phyloP scores from a whole-genome alignment of 2,113 vertebrate species.

The Todiramphus chloris region DNA sequence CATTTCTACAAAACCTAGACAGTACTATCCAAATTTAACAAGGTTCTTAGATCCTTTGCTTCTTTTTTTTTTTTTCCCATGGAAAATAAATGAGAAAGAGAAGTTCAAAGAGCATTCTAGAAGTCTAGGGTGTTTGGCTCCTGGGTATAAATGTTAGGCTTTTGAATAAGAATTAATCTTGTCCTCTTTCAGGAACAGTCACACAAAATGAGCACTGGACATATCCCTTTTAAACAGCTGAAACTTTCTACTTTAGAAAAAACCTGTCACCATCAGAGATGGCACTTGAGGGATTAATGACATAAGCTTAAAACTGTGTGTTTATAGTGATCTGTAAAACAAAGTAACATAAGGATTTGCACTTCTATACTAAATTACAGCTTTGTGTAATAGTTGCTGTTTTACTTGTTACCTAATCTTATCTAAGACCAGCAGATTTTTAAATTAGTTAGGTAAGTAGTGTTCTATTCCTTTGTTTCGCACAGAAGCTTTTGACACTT shows the following conservation, averaged over 20 bases:
- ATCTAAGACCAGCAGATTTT: slow-evolving; percentile 61
- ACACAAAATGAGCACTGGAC: neutral
- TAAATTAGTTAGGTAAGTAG: slow-evolving; percentile 33
- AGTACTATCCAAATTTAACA: neutral
- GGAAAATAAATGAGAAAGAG: neutral
- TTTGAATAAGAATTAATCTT: neutral
- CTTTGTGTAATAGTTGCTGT: slow-evolving; percentile 40
- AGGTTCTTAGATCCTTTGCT: neutral
- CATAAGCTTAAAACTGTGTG: neutral
- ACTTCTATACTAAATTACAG: slow-evolving; percentile 20
- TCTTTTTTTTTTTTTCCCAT: neutral
- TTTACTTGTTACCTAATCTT: slow-evolving; percentile 63
- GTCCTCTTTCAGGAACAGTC: neutral
- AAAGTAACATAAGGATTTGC: slow-evolving; percentile 25
- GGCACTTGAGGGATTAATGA: neutral
- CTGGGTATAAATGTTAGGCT: neutral
- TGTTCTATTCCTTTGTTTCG: neutral
- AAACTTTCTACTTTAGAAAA: neutral
- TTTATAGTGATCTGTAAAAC: slow-evolving; percentile 54
- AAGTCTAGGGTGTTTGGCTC: neutral
- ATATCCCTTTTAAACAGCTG: neutral
- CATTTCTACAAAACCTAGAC: neutral
- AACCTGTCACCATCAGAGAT: neutral
- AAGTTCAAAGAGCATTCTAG: neutral
- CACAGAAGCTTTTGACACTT: slow-evolving; percentile 17